phyloP scores from a whole-genome alignment of 1,140 invertebrate species.

The Drosophila trapezifrons region DNA sequence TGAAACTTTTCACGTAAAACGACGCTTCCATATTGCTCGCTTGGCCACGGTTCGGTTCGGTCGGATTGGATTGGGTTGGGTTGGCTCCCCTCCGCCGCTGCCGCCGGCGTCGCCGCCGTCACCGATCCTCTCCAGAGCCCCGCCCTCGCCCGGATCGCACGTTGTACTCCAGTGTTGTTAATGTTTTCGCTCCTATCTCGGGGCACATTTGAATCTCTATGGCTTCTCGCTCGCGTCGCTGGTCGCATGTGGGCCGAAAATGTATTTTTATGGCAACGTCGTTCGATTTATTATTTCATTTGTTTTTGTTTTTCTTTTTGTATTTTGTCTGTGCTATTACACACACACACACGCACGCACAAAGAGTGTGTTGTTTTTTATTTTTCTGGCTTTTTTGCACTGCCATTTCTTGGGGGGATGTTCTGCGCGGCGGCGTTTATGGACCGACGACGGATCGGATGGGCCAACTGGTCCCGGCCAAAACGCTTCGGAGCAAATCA shows the following conservation, averaged over 20 bases:
- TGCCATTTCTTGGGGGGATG: conserved; percentile 37
- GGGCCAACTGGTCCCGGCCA: conserved; percentile 31
- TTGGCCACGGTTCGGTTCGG: conserved; percentile 22
- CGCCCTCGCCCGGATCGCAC: conserved; percentile 47
- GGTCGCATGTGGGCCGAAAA: conserved; percentile 74
- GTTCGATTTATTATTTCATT: conserved; percentile 56
- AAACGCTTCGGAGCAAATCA: conserved; percentile 47
- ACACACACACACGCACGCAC: conserved; percentile 8
- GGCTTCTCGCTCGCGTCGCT: conserved; percentile 55
- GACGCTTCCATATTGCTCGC: conserved; percentile 52
- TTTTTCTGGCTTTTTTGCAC: conserved; percentile 9
- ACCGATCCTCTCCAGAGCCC: conserved; percentile 14
- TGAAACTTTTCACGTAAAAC: conserved; percentile 78
- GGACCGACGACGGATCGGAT: conserved; percentile 30
- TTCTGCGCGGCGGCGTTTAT: conserved; percentile 29
- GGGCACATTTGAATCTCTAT: conserved; percentile 76
- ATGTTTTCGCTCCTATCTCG: conserved; percentile 51
- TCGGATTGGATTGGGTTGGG: conserved; percentile 7
- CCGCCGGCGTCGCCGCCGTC: not conserved
- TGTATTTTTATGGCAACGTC: conserved; percentile 80
- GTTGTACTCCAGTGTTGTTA: conserved; percentile 57
- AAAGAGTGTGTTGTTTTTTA: conserved; percentile 4
- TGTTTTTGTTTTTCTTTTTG: conserved; percentile 23
- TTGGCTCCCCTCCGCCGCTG: conserved; percentile 11
- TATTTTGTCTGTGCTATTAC: conserved; percentile 19